Conservation (phyloP, 2,888 invertebrate species). For the Nebria salina region DNA sequence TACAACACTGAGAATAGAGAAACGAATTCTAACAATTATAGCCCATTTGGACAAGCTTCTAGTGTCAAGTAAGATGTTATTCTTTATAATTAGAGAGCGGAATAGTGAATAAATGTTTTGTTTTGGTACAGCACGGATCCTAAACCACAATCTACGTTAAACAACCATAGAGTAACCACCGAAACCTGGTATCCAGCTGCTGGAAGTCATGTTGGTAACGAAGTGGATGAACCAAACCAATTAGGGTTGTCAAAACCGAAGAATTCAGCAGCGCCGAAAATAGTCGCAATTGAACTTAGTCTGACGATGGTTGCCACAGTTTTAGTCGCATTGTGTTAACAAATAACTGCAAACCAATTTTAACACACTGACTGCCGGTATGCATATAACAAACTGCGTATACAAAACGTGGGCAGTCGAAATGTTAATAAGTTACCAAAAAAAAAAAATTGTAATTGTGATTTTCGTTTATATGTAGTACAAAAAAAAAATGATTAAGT, state of each 20-base stretch:
- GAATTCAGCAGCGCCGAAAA: conserved; percentile 17
- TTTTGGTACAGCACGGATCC: background rate
- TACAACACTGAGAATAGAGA: conserved; percentile 41
- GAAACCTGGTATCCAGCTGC: conserved; percentile 65
- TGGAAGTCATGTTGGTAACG: conserved; percentile 65
- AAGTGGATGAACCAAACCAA: conserved; percentile 69
- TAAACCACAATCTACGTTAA: background rate
- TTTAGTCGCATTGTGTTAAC: conserved; percentile 28
- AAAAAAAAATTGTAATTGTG: background rate
- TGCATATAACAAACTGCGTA: background rate
- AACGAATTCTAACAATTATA: conserved; percentile 5
- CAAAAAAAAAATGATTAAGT: conserved; percentile 5
- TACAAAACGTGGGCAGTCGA: background rate
- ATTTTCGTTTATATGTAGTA: conserved; percentile 16
- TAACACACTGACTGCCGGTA: background rate
- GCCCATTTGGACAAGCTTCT: conserved; percentile 7
- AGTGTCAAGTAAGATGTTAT: conserved; percentile 17
- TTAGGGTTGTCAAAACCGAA: conserved; percentile 62
- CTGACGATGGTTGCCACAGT: conserved; percentile 34
- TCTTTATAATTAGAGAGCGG: conserved; percentile 10
- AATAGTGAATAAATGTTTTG: background rate
- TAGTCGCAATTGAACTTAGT: conserved; percentile 32
- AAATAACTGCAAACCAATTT: background rate
- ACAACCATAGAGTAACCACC: conserved; percentile 46
- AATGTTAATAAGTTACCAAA: conserved; percentile 11